phyloP scores from a whole-genome alignment of 2,888 invertebrate species.

The Drosophila niveifrons region DNA sequence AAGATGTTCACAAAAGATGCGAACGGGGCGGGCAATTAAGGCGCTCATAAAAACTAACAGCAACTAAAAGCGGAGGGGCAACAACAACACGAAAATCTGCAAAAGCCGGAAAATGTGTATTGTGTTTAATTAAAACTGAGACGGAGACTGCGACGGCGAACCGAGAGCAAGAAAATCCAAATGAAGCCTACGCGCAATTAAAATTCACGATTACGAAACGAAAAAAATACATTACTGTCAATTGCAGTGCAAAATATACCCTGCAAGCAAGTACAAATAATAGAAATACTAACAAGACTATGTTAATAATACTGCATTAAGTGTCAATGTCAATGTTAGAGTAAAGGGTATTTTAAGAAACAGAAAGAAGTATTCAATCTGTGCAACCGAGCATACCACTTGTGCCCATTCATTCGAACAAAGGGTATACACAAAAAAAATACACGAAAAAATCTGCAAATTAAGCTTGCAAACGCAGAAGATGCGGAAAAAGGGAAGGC shows the following conservation, averaged over 20 bases:
- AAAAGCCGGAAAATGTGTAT: constrained; percentile 80
- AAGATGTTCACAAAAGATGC: constrained; percentile 78
- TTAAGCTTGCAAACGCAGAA: constrained; percentile 55
- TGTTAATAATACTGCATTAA: not conserved
- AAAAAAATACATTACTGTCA: constrained; percentile 8
- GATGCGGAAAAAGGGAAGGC: constrained; percentile 52
- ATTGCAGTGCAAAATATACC: constrained; percentile 12
- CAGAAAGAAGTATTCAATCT: not conserved
- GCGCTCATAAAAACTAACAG: constrained; percentile 63
- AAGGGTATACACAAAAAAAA: constrained; percentile 41
- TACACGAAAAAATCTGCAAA: constrained; percentile 57
- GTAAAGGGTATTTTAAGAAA: too few species aligned
- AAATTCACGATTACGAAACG: constrained; percentile 66
- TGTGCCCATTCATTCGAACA: not conserved
- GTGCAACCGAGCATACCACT: constrained; percentile 1
- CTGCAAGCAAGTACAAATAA: not conserved
- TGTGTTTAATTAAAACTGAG: constrained; percentile 77
- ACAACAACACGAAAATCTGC: constrained; percentile 58
- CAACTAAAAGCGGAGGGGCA: constrained; percentile 33
- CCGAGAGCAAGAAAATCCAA: constrained; percentile 55
- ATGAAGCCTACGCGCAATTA: constrained; percentile 79
- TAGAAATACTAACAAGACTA: not conserved
- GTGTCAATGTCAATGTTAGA: not conserved
- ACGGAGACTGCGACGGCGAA: constrained; percentile 7
- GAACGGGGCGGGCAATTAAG: constrained; percentile 63